Conservation (phyloP, 2,797 vertebrate species). For the Eulemur albifrons region DNA sequence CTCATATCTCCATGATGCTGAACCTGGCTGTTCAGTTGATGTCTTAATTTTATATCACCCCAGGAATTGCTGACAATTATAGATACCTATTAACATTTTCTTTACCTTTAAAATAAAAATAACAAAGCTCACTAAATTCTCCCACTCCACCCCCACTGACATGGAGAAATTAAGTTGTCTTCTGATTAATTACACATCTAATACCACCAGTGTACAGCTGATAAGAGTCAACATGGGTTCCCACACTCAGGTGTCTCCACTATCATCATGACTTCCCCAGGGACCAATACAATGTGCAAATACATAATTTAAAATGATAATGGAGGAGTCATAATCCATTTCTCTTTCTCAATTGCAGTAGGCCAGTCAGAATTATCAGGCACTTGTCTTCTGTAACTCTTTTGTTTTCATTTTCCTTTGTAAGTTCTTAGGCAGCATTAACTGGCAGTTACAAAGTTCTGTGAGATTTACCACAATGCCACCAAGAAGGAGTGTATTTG, state of each 20-base stretch:
- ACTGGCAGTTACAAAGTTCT: constrained; percentile 28
- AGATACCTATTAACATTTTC: constrained; percentile 38
- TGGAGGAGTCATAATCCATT: constrained; percentile 20
- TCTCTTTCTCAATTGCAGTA: constrained; percentile 25
- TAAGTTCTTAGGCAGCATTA: constrained; percentile 23
- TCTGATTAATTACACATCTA: constrained; percentile 27
- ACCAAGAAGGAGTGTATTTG: background rate
- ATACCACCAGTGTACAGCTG: background rate
- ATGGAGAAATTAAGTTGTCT: constrained; percentile 55
- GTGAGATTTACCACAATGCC: background rate
- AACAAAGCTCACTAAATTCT: constrained; percentile 32
- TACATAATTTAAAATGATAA: background rate
- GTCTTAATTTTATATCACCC: constrained; percentile 52
- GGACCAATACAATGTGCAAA: background rate
- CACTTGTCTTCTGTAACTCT: background rate
- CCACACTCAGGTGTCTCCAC: background rate
- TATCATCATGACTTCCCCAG: constrained; percentile 1
- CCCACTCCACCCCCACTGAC: background rate
- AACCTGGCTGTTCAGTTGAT: background rate
- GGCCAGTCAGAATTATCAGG: background rate
- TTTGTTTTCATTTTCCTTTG: constrained; percentile 41
- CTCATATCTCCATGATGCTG: background rate
- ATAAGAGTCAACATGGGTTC: constrained; percentile 5
- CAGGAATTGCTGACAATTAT: constrained; percentile 25
- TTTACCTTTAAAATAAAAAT: constrained; percentile 60